Percentiles rank a stretch among this genome's conserved stretches.
Conservation (phyloP, 2,113 vertebrate species). For the Bos indicus region DNA sequence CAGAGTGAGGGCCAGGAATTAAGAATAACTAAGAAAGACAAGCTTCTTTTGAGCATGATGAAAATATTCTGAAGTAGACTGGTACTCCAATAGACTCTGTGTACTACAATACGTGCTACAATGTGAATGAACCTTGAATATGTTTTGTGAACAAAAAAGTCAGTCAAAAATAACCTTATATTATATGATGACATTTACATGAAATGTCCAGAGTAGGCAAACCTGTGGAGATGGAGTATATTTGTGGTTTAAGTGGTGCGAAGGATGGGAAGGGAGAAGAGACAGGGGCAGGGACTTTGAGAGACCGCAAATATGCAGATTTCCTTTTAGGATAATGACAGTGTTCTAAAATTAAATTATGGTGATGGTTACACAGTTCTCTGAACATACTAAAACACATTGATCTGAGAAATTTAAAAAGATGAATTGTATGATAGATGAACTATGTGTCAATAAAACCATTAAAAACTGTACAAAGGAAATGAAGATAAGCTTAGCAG, state of each 20-base stretch:
- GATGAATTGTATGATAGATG: not conserved
- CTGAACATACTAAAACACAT: not conserved
- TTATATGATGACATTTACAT: not conserved
- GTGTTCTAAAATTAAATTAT: not conserved
- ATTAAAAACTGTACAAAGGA: not conserved
- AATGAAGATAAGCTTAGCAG: not conserved
- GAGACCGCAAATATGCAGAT: not conserved
- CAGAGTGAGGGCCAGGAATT: not conserved
- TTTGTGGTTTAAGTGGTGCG: not conserved
- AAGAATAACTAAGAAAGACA: not conserved
- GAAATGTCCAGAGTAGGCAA: not conserved
- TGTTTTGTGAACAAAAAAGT: not conserved
- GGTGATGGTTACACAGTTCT: not conserved
- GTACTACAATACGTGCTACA: not conserved
- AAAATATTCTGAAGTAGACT: not conserved
- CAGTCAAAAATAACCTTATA: not conserved
- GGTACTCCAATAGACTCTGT: not conserved
- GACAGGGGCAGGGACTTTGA: accelerated
- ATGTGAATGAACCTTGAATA: not conserved
- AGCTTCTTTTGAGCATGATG: not conserved
- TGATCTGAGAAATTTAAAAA: not conserved
- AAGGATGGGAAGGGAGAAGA: not conserved
- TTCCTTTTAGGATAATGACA: not conserved
- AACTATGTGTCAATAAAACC: not conserved
- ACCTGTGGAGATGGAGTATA: not conserved